Percentiles rank a stretch among this genome's conserved stretches.
Evolutionary conservation across 2,113 vertebrate genomes (phyloP).

Genomic region (Heterochromis multidens): DNA sequence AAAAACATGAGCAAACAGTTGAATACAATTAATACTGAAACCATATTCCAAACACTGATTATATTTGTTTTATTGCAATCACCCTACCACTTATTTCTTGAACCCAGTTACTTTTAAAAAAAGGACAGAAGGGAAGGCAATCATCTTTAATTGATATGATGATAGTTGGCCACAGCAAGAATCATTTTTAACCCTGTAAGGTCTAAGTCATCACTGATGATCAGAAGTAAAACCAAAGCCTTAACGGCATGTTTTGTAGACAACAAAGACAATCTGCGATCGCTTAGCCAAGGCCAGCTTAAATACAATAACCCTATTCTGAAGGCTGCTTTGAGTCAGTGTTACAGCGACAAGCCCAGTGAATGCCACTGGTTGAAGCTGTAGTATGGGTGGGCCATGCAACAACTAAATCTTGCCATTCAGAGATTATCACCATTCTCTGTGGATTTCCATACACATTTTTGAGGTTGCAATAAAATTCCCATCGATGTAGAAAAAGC

Average conservation of each 20-base stretch:
- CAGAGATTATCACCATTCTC: conserved; percentile 8
- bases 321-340: conserved; percentile 8
- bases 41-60: too few relatives aligned
- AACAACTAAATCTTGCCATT: background rate
- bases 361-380: background rate
- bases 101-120: too few relatives aligned
- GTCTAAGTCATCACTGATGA: background rate
- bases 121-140: too few relatives aligned
- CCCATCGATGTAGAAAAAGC: conserved; percentile 7
- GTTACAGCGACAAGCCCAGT: background rate
- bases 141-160: background rate
- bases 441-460: conserved; percentile 18
- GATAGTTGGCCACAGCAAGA: background rate
- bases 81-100: too few relatives aligned
- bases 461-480: conserved; percentile 39
- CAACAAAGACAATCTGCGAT: background rate
- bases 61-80: too few relatives aligned
- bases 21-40: too few relatives aligned
- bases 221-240: background rate
- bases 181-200: background rate
- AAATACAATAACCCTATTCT: background rate
- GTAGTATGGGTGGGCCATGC: background rate
- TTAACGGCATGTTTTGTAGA: too few relatives aligned
- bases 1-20: too few relatives aligned
- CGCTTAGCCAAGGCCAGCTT: background rate